Evolutionary conservation across 2,797 vertebrate genomes (phyloP).

Genomic region (Liparis tanakae): DNA sequence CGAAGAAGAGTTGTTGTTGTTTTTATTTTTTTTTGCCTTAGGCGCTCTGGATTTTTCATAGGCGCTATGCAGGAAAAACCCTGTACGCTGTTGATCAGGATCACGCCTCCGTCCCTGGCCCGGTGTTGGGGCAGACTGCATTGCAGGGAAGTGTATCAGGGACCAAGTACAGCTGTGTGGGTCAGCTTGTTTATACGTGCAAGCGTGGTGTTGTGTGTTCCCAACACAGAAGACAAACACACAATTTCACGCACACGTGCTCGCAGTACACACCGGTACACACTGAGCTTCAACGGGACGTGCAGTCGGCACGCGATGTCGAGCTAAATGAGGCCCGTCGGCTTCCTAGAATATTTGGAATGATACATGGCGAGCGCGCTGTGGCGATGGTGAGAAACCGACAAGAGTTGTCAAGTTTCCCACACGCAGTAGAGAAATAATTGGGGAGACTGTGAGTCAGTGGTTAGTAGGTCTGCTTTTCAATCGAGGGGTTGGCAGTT

Average conservation of each 20-base stretch:
- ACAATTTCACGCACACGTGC: neutral
- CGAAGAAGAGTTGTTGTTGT: too few relatives aligned
- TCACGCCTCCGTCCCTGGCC: constrained; percentile 25
- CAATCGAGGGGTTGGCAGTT: too few relatives aligned
- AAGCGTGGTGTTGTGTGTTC: constrained; percentile 19
- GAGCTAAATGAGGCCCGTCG: constrained; percentile 43
- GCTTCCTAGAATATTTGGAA: constrained; percentile 34
- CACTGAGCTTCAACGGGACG: constrained; percentile 36
- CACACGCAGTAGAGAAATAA: neutral
- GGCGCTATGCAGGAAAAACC: too few relatives aligned
- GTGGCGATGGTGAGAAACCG: constrained; percentile 11
- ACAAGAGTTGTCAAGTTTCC: neutral
- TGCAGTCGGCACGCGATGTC: constrained; percentile 32
- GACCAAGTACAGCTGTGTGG: constrained; percentile 35
- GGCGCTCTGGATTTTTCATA: too few relatives aligned
- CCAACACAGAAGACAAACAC: constrained; percentile 13
- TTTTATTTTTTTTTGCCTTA: too few relatives aligned
- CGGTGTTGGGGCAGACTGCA: constrained; percentile 22
- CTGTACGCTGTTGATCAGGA: constrained; percentile 68
- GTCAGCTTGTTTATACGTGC: constrained; percentile 35
- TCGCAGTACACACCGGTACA: neutral
- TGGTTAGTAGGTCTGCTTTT: too few relatives aligned
- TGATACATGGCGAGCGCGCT: neutral
- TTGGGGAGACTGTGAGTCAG: too few relatives aligned
- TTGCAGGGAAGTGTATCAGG: constrained; percentile 46